These are phyloP conservation scores for Pongo pygmaeus DNA, from an alignment of 2,113 vertebrate genomes.

Conservation along the genomic window DNA sequence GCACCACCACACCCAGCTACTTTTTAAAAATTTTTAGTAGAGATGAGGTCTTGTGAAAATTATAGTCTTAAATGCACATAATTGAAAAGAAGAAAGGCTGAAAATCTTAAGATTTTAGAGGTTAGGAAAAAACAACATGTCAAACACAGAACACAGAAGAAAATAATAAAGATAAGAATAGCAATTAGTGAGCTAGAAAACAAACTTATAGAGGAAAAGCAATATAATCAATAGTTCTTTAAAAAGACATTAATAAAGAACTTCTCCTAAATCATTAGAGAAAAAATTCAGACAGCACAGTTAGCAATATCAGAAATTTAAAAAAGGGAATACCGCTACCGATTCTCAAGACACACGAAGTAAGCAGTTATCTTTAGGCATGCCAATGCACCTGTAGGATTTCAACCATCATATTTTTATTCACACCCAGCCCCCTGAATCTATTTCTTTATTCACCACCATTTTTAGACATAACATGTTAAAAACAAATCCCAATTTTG, in stretches of 20 bases:
- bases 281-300: not conserved
- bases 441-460: not conserved
- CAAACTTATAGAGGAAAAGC: conserved; percentile 26
- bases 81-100: not conserved
- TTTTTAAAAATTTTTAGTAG: not conserved
- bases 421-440: not conserved
- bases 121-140: not conserved
- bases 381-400: not conserved
- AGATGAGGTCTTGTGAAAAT: too few species aligned
- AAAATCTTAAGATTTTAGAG: not conserved
- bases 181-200: not conserved
- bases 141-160: not conserved
- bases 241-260: not conserved
- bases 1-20: too few species aligned
- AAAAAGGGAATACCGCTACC: not conserved
- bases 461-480: not conserved
- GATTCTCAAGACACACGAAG: not conserved
- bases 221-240: not conserved
- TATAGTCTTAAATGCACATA: not conserved
- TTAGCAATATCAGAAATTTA: not conserved
- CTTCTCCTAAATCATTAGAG: not conserved
- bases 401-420: not conserved
- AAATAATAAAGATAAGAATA: not conserved
- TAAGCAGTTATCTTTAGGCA: not conserved
- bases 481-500: not conserved